Evolutionary conservation across 2,888 invertebrate genomes (phyloP).

Genomic region (Mechanitis messenoides): DNA sequence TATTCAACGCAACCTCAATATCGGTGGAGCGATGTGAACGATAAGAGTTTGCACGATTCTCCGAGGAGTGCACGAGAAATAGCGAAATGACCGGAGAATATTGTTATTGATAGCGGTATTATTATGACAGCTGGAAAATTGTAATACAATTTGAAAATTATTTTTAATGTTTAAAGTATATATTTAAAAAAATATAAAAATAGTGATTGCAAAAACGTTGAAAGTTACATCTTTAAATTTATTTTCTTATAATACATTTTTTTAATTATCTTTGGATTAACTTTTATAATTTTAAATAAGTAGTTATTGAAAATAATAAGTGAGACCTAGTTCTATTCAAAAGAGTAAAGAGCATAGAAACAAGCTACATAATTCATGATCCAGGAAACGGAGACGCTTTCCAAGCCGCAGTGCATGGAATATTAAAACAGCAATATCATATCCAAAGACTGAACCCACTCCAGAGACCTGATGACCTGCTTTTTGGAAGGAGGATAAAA

Average conservation of each 20-base stretch:
- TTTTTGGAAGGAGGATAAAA: conserved; percentile 12
- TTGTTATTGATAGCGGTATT: conserved; percentile 1
- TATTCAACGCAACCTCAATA: conserved; percentile 37
- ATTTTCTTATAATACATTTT: too few relatives aligned
- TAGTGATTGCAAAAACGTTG: too few relatives aligned
- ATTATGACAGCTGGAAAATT: conserved; percentile 9
- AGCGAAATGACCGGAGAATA: conserved; percentile 32
- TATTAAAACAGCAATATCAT: conserved; percentile 41
- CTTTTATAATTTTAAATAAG: too few relatives aligned
- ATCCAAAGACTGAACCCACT: conserved; percentile 23
- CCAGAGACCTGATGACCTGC: conserved; percentile 19
- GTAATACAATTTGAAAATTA: not conserved
- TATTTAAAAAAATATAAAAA: too few relatives aligned
- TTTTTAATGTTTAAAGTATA: not conserved
- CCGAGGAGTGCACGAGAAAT: conserved; percentile 29
- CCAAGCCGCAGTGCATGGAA: conserved; percentile 36
- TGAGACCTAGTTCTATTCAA: not conserved
- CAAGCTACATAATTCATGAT: conserved; percentile 22
- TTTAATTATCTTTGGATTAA: too few relatives aligned
- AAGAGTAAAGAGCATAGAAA: conserved; percentile 14
- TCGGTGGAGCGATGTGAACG: conserved; percentile 54
- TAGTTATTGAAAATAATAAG: not conserved
- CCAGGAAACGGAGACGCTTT: conserved; percentile 22
- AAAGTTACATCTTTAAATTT: too few relatives aligned
- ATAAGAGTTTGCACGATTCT: conserved; percentile 64